phyloP scores from a whole-genome alignment of 2,888 invertebrate genomes.

The Drosophila nr. fundita region DNA sequence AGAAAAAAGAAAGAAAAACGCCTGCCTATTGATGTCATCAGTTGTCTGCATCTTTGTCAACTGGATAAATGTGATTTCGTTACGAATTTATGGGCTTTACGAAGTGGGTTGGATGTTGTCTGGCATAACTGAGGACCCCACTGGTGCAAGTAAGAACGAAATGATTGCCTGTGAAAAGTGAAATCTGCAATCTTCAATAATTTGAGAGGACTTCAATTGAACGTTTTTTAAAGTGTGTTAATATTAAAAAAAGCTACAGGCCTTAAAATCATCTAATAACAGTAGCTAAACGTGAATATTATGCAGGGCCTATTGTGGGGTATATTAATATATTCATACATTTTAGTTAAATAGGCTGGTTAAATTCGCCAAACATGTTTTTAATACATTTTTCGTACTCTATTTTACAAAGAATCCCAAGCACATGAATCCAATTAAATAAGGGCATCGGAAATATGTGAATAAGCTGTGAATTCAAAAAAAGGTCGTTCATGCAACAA shows the following conservation, averaged over 20 bases:
- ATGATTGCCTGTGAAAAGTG: not conserved
- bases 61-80: conserved; percentile 70
- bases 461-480: not conserved
- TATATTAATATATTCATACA: not conserved
- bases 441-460: not conserved
- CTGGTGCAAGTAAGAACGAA: conserved; percentile 17
- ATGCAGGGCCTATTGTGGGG: not conserved
- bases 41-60: conserved; percentile 29
- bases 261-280: not conserved
- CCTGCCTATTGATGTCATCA: conserved; percentile 38
- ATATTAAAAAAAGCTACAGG: not conserved
- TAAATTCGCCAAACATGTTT: not conserved
- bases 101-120: conserved; percentile 38
- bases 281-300: not conserved
- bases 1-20: not conserved
- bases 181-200: conserved; percentile 14
- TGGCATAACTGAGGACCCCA: conserved; percentile 14
- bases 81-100: conserved; percentile 38
- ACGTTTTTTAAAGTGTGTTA: not conserved
- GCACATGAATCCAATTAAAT: not conserved
- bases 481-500: not conserved
- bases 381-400: not conserved
- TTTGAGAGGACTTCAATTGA: conserved; percentile 13
- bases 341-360: not conserved
- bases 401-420: too few species aligned